phyloP scores from a whole-genome alignment of 2,888 invertebrate species.

The Drosophila eohydei region DNA sequence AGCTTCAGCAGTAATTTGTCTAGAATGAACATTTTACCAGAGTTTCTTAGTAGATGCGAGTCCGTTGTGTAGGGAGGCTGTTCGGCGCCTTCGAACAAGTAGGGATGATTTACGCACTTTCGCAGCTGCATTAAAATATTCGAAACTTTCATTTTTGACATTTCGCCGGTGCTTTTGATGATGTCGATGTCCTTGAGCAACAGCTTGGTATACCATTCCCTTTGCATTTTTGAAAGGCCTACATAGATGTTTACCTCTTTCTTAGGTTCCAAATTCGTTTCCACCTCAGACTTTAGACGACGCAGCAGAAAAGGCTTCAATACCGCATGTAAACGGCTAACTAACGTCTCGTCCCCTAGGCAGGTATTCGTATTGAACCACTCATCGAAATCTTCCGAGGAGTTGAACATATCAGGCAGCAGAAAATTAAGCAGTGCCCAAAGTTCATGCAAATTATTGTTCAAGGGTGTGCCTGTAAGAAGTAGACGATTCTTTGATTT shows the following conservation, averaged over 20 bases:
- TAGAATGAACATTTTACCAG: slow-evolving; percentile 97
- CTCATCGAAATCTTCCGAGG: slow-evolving; percentile 98
- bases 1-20: slow-evolving; percentile 97
- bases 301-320: slow-evolving; percentile 97
- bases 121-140: slow-evolving; percentile 99
- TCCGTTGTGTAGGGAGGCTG: slow-evolving; percentile 99
- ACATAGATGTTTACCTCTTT: slow-evolving; percentile 99
- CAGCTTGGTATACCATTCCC: slow-evolving; percentile 99
- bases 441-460: slow-evolving; percentile 98
- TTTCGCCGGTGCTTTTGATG: slow-evolving; percentile 97
- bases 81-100: slow-evolving; percentile 99
- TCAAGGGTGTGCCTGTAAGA: slow-evolving; percentile 98
- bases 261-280: slow-evolving; percentile 97
- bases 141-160: slow-evolving; percentile 98
- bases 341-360: slow-evolving; percentile 94
- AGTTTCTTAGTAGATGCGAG: slow-evolving; percentile 96
- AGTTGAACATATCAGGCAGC: slow-evolving; percentile 98
- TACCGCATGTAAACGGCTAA: slow-evolving; percentile 96
- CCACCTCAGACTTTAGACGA: slow-evolving; percentile 98
- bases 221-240: slow-evolving; percentile 98
- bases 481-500: slow-evolving; percentile 97
- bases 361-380: slow-evolving; percentile 99
- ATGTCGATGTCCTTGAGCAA: slow-evolving; percentile 99
- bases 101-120: slow-evolving; percentile 99
- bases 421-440: slow-evolving; percentile 99